Evolutionary conservation across 2,888 invertebrate genomes (phyloP).

Genomic region (Coremacera marginata): DNA sequence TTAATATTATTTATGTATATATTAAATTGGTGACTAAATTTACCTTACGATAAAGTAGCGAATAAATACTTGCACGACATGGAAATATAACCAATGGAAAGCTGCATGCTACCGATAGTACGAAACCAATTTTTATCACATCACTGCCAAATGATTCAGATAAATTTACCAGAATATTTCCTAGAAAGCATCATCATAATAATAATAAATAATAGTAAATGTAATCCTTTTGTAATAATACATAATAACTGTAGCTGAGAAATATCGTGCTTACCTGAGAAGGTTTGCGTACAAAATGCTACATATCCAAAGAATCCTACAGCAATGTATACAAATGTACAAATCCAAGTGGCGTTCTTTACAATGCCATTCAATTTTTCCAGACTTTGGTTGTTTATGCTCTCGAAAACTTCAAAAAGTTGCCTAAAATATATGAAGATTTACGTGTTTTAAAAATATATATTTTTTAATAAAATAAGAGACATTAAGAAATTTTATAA

Average conservation of each 20-base stretch:
- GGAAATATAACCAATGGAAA: conserved; percentile 98
- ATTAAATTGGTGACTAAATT: conserved; percentile 42
- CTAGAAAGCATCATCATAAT: conserved; percentile 64
- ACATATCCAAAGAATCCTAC: conserved; percentile 93
- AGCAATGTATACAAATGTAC: conserved; percentile 89
- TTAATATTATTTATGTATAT: not conserved
- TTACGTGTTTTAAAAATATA: too few species aligned
- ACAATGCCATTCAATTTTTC: conserved; percentile 92
- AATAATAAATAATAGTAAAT: not conserved
- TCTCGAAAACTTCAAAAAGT: conserved; percentile 93
- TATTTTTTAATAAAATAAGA: too few species aligned
- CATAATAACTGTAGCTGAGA: not conserved
- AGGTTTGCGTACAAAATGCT: conserved; percentile 83
- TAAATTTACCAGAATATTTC: conserved; percentile 92
- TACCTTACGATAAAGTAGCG: conserved; percentile 87
- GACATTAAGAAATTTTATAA: too few species aligned
- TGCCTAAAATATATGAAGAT: conserved; percentile 73
- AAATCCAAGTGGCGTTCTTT: conserved; percentile 90
- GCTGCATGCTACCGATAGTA: conserved; percentile 93
- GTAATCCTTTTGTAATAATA: too few species aligned
- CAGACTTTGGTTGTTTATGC: conserved; percentile 86
- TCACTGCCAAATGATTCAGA: conserved; percentile 86
- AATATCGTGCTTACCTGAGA: conserved; percentile 71
- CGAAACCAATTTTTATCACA: conserved; percentile 93
- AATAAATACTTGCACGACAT: conserved; percentile 92